Evolutionary conservation across 1,140 invertebrate species (phyloP), one percentile per base, ranked within the genome.

Genomic region (Plectrocnemia conspersa): DNA sequence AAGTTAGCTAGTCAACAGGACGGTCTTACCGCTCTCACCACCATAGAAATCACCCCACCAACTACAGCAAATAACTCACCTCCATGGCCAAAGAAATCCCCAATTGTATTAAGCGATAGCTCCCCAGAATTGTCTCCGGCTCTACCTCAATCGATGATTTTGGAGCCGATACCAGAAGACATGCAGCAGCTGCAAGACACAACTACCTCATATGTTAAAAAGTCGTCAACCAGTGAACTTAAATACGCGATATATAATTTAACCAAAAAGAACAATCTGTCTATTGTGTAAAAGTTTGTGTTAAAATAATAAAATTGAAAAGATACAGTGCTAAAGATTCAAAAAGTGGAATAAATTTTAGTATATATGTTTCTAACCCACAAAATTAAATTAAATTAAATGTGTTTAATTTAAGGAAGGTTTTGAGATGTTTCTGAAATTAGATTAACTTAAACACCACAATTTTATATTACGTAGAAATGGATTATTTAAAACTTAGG

Each of bases 1-100:
- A 56, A 52, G 42, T 42, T 61, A 21, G 50, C 54, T n/a, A 61
- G 59, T 38, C 54, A 57, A 16, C 54, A 56, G 13, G 59, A 61
- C 44, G 59, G 59, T 7, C 22, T 56, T 7, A 61, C 59, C 11
- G 58, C 58, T 1, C 29, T 56, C 13, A 56, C 59, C 2, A 57
- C 38, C n/a, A 33, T 61, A 4, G 59, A 61, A 36, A 56, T 61
- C 13, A 56, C 59, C 7, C 59, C 59, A 15, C 59, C 59, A 6
- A 23, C 50, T 25, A 56, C 59, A 1, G 49, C 29, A 22, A 49
- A 3, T 24, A 61, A 50, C 48, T 61, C 54, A 50, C 59, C 54
- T 27, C 59, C 54, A 21, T 57, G 59, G 59, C 59, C 59, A 13
- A 61, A 56, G 36, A 60, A 45, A 35, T 7, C 32, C 25, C 33